Evolutionary conservation across 2,113 vertebrate genomes (phyloP).

Genomic region (Cynoglossus semilaevis): DNA sequence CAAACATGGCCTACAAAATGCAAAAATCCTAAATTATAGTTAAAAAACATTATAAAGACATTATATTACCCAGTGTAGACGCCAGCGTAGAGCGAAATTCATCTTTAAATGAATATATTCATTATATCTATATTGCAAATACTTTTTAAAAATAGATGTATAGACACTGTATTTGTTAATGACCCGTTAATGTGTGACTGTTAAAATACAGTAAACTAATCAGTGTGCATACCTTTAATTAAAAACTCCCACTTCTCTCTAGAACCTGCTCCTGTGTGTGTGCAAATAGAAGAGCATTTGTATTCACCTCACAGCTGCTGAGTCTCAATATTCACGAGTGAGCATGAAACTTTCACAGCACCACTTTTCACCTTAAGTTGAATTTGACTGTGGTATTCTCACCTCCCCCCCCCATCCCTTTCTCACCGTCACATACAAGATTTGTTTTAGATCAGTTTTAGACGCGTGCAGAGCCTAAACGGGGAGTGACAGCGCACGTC

Average conservation of each 20-base stretch:
- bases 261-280: conserved; percentile 22
- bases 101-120: too few relatives aligned
- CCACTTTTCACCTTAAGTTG: background rate
- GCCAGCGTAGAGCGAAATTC: too few relatives aligned
- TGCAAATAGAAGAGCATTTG: conserved; percentile 13
- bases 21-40: too few relatives aligned
- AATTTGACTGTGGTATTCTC: conserved; percentile 6
- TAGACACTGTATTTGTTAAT: too few relatives aligned
- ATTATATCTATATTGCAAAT: too few relatives aligned
- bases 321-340: conserved; percentile 38
- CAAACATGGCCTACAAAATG: too few relatives aligned
- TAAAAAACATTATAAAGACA: too few relatives aligned
- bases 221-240: conserved; percentile 55
- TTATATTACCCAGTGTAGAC: too few relatives aligned
- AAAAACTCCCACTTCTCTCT: conserved; percentile 32
- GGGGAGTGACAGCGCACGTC: background rate
- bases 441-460: background rate
- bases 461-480: background rate
- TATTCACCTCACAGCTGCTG: conserved; percentile 15
- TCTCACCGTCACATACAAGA: too few relatives aligned
- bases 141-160: too few relatives aligned
- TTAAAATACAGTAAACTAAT: conserved; percentile 44
- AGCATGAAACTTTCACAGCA: conserved; percentile 23
- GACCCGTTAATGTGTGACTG: background rate
- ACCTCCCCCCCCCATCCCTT: background rate